Conservation (phyloP, 2,888 invertebrate species). For the Sceliomorpha sp. region DNA sequence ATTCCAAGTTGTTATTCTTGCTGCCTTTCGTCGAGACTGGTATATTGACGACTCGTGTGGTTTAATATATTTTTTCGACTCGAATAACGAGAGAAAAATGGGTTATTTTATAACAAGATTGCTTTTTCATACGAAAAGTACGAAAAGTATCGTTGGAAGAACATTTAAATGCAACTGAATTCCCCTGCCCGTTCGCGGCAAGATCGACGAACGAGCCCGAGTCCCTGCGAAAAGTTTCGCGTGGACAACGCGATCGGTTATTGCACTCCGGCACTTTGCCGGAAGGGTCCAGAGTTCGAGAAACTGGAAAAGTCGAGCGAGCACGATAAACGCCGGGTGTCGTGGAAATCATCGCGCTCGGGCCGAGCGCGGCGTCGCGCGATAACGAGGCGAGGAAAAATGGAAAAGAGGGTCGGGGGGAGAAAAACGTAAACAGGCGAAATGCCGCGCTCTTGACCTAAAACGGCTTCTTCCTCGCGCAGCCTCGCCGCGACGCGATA, state of each 20-base stretch:
- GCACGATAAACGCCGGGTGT: slow-evolving; percentile 37
- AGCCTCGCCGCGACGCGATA: too few species aligned
- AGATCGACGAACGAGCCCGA: slow-evolving; percentile 31
- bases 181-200: slow-evolving; percentile 6
- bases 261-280: slow-evolving; percentile 44
- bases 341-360: slow-evolving; percentile 24
- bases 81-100: too few species aligned
- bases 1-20: too few species aligned
- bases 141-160: too few species aligned
- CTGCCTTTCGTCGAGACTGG: too few species aligned
- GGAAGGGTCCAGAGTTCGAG: slow-evolving; percentile 50
- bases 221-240: slow-evolving; percentile 42
- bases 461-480: neutral
- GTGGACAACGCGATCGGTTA: slow-evolving; percentile 43
- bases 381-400: slow-evolving; percentile 8
- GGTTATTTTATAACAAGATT: too few species aligned
- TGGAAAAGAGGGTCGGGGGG: neutral
- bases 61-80: too few species aligned
- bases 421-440: neutral
- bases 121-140: too few species aligned
- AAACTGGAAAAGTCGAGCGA: slow-evolving; percentile 45
- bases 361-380: too few species aligned
- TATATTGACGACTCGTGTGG: too few species aligned
- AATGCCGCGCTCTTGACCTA: too few species aligned
- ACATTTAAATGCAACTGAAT: too few species aligned